Base-by-base conservation (phyloP, 2,113 vertebrate genomes). In the Accipiter virgatus region DNA sequence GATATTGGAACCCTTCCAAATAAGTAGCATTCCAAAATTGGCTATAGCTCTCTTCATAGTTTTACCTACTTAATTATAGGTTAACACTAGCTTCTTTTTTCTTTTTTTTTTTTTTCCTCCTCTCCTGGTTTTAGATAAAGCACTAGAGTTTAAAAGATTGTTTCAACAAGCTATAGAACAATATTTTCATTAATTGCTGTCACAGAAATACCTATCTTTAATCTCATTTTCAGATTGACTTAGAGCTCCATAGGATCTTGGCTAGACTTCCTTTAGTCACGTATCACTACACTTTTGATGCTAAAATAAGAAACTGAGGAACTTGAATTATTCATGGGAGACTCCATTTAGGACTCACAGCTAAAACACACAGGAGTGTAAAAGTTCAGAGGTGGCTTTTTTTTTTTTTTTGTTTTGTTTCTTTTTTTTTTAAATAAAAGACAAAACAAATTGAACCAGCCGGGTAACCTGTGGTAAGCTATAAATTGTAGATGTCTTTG, bases 231-330 rank as follows among this genome's bases (percentile, higher is more conserved):
- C 80, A 56, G 38, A 84, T 72, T 88, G 85, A 91, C 86, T 92
- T 88, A 87, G 68, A 75, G 36, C 55, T 93, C 77, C 61, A 62
- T 78, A 74, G 85, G 86, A 81, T 92, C 67, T 97, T 97, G 89
- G 80, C 87, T 88, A 97, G 66, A 71, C 67, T 94, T 95, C 43
- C 81, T 95, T 77, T 92, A 97, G 94, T 94, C 96, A 96, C 31
- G n/a, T 97, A 97, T 96, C 21, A 18, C 85, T 95, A 91, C 86
- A 81, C 66, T 95, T 95, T 89, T 90, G 81, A 89, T 80, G 86
- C 95, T 97, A 98, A 97, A 98, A 97, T 97, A 97, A 97, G 94
- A 96, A 96, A 96, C 80, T 86, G 91, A 97, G 81, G 94, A 95
- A 89, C 86, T 63, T 97, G 95, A 97, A 97, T 98, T 95, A 97